Base-by-base conservation (phyloP, 2,797 vertebrate species). In the Sebastes hopkinsi region DNA sequence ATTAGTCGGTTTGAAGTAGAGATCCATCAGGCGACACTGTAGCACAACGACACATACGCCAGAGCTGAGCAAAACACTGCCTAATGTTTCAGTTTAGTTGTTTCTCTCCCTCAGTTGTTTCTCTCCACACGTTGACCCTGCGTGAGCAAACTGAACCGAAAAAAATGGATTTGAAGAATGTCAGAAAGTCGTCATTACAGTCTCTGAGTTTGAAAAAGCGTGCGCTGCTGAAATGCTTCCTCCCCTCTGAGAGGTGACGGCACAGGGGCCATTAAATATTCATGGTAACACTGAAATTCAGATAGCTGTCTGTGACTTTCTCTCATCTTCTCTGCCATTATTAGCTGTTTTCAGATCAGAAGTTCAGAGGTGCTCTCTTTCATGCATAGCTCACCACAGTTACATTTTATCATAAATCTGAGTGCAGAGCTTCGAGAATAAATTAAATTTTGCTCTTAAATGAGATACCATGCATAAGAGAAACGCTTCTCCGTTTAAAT, bases 261-360 rank as follows among this genome's bases (percentile, higher is more conserved):
- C 80, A 42, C 61, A 42, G 58, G 46, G 34, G 52, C 29, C 83
- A 85, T 93, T 85, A 93, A 93, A 91, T 90, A 94, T 94, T 89
- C 72, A 94, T 91, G 52, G 61, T 32, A 62, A 85, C 81, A 68
- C 84, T 79, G 84, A 88, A 83, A 87, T 78, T 75, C 88, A 84
- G 77, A 86, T 77, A 6, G 65, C 84, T 84, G 72, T 77, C 81
- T 88, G 72, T 72, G 77, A 81, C 81, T 87, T 87, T 84, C 82
- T 81, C 72, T 84, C 75, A 77, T 82, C 64, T 72, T 75, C 68
- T 66, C 9, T 1, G 58, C 59, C 81, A 62, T 87, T 79, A 82
- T 88, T 80, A 32, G 65, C 69, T 64, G 46, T 78, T 80, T 83
- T 79, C 66, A 75, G 55, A 65, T 67, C 30, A 67, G 29, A 50